Conservation (phyloP, 2,888 invertebrate species). For the Incurvaria masculella region DNA sequence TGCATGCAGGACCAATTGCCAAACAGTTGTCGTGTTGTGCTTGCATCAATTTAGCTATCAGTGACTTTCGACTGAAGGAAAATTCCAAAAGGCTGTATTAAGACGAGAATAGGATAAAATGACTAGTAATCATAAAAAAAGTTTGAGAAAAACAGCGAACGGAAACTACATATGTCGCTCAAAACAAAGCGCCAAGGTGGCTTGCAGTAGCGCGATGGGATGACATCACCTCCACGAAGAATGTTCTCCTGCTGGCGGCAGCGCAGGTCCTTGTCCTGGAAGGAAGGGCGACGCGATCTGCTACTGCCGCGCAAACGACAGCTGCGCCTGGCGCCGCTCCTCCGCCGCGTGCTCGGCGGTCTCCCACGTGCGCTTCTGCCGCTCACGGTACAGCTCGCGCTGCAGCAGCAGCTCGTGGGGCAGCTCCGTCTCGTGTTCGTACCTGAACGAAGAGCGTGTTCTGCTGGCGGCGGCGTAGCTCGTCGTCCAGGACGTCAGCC, state of each 20-base stretch:
- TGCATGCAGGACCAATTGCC: too few species aligned
- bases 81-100: too few species aligned
- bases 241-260: conserved; percentile 85
- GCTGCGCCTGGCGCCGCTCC: conserved; percentile 69
- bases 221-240: conserved; percentile 89
- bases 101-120: too few species aligned
- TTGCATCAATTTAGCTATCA: too few species aligned
- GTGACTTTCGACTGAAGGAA: too few species aligned
- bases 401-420: conserved; percentile 85
- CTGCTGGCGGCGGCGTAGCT: conserved; percentile 79
- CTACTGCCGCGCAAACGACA: conserved; percentile 65
- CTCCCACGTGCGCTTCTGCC: conserved; percentile 82
- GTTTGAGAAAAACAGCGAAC: too few species aligned
- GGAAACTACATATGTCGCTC: not conserved
- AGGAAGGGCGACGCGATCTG: conserved; percentile 75
- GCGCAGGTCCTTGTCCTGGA: conserved; percentile 81
- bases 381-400: conserved; percentile 83
- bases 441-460: conserved; percentile 86
- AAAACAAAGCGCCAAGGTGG: too few species aligned
- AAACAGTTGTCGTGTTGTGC: too few species aligned
- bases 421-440: conserved; percentile 96
- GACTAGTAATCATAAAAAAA: too few species aligned
- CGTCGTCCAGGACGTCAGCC: conserved; percentile 76
- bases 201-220: too few species aligned
- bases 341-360: conserved; percentile 78